These are phyloP conservation scores for Sus scrofa DNA, from an alignment of 2,113 vertebrate genomes.

Conservation along the genomic window T2T-Sscrofa CM000822.6:46299501-46300000, in stretches of 20 bases:
- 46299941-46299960: conserved; percentile 29
- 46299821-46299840: conserved; percentile 52
- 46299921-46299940: conserved; percentile 19
- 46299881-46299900: conserved; percentile 47
- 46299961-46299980: conserved; percentile 57
- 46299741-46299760: conserved; percentile 16
- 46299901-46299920: conserved; percentile 62
- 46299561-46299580: not conserved
- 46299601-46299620: not conserved
- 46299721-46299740: not conserved
- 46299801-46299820: not conserved
- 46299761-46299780: conserved; percentile 31
- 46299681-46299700: not conserved
- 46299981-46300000: conserved; percentile 46
- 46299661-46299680: not conserved
- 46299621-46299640: not conserved
- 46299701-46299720: not conserved
- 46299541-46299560: not conserved
- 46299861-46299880: conserved; percentile 39
- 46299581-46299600: not conserved
- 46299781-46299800: not conserved
- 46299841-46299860: not conserved
- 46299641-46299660: not conserved
- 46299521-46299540: not conserved
- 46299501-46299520: not conserved